Evolutionary conservation across 2,797 vertebrate genomes (phyloP).

Genomic region (Scarus forsteni): DNA sequence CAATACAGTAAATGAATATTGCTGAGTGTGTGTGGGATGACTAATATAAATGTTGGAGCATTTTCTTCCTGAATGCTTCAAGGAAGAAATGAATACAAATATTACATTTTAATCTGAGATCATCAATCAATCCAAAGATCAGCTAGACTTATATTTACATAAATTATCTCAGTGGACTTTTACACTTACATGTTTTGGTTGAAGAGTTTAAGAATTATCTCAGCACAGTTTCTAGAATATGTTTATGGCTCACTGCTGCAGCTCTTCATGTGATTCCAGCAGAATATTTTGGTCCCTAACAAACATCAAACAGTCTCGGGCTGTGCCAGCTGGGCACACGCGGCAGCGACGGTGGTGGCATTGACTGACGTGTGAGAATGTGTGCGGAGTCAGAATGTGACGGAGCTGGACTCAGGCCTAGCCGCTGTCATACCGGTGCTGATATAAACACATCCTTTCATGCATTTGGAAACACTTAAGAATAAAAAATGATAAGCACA

Average conservation of each 20-base stretch:
- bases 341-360: constrained; percentile 40
- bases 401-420: constrained; percentile 54
- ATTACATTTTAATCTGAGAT: constrained; percentile 18
- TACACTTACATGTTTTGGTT: constrained; percentile 44
- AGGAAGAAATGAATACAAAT: constrained; percentile 3
- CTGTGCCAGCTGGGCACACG: constrained; percentile 70
- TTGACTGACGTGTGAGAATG: constrained; percentile 12
- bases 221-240: constrained; percentile 57
- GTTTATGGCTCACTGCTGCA: constrained; percentile 53
- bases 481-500: too few relatives aligned
- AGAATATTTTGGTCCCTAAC: constrained; percentile 51
- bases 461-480: too few relatives aligned
- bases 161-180: constrained; percentile 10
- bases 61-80: constrained; percentile 1
- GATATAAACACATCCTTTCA: constrained; percentile 64
- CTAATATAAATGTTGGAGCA: constrained; percentile 6
- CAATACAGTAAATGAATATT: constrained; percentile 5
- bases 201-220: constrained; percentile 49
- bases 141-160: neutral
- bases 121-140: constrained; percentile 3
- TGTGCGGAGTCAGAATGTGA: constrained; percentile 29
- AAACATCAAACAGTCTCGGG: constrained; percentile 69
- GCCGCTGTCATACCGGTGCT: constrained; percentile 53
- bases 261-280: constrained; percentile 67
- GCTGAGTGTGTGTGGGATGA: neutral